A percentile compares a stretch with the other conserved stretches of the same genome.
These are phyloP conservation scores for Rhynchomys soricoides DNA, from an alignment of 2,113 vertebrate genomes.

Conservation along the genomic window DNA sequence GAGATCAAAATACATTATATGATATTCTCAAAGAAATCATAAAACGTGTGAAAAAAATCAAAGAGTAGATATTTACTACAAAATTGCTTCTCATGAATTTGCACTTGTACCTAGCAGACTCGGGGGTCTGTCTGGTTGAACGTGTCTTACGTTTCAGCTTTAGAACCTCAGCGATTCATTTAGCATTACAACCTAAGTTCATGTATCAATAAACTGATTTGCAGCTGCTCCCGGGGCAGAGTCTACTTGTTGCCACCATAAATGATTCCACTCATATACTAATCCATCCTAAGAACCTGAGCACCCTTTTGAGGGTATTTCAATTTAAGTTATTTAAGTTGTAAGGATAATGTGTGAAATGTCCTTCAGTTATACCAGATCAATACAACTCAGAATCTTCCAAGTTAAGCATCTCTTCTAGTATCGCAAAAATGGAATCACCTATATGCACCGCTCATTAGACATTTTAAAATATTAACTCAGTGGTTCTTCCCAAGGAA, in stretches of 20 bases:
- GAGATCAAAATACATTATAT: background rate
- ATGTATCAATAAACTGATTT: background rate
- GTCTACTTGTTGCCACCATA: background rate
- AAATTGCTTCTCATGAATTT: constrained; percentile 24
- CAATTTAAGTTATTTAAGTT: background rate
- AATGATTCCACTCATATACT: background rate
- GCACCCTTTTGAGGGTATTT: background rate
- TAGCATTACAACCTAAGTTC: background rate
- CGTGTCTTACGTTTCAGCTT: background rate
- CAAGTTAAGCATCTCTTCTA: background rate
- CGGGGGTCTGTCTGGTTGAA: background rate
- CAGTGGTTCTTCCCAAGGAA: constrained; percentile 20
- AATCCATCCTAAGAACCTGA: background rate
- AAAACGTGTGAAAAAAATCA: background rate
- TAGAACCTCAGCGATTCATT: background rate
- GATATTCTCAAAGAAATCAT: background rate
- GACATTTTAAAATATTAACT: constrained; percentile 44
- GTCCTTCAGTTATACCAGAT: background rate
- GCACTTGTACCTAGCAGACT: background rate
- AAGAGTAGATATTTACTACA: background rate
- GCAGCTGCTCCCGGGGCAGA: background rate
- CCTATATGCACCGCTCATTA: background rate
- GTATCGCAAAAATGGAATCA: constrained; percentile 7
- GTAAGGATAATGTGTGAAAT: background rate
- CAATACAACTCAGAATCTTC: background rate